Percentiles rank a stretch among this genome's conserved stretches.
phyloP scores from a whole-genome alignment of 2,113 vertebrate species.

The Myodes glareolus region DNA sequence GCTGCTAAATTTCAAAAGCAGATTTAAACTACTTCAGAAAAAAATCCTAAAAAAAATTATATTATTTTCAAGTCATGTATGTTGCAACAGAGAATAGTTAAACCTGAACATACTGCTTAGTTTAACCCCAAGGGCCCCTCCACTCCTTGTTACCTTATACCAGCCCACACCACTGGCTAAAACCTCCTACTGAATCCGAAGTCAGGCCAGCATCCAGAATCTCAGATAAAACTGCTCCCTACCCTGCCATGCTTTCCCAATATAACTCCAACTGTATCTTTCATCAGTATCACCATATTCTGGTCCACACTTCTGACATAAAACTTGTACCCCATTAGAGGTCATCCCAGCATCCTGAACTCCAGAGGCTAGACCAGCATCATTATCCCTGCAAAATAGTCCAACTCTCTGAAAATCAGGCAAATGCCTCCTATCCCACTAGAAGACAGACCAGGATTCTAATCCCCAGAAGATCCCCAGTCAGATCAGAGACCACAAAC shows the following conservation, averaged over 20 bases:
- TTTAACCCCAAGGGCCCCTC: background rate
- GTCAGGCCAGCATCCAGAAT: background rate
- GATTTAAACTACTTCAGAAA: background rate
- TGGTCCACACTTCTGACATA: background rate
- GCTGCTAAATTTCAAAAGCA: background rate
- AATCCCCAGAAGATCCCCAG: background rate
- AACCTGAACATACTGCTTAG: background rate
- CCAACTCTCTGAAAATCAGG: background rate
- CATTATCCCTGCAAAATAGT: background rate
- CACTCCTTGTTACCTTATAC: background rate
- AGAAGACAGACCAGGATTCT: background rate
- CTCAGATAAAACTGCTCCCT: background rate
- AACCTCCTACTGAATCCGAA: background rate
- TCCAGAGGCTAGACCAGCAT: background rate
- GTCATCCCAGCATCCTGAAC: background rate
- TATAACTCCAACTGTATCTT: background rate
- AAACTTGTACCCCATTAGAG: background rate
- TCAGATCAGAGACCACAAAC: background rate
- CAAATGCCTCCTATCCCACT: background rate
- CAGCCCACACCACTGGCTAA: background rate
- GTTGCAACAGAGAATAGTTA: background rate
- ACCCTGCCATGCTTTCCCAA: background rate
- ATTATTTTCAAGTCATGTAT: slow-evolving; percentile 37
- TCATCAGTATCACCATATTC: background rate
- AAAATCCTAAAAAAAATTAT: background rate